These are phyloP conservation scores for Delphinus delphis DNA, from an alignment of 2,113 vertebrate species.

Conservation along the genomic window DNA sequence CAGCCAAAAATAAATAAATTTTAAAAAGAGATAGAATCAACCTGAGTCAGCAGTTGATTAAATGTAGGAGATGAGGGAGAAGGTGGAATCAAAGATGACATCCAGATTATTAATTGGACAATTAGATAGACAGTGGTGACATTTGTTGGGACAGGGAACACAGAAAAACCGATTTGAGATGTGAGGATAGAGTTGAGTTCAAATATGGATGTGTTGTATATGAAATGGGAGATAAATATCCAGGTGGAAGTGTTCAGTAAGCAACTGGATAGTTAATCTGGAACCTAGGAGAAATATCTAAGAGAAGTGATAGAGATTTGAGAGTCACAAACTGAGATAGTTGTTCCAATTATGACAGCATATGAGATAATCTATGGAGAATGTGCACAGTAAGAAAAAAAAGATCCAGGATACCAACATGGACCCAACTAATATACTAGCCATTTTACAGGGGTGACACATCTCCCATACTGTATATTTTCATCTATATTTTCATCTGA, in stretches of 20 bases:
- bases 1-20: too few species aligned
- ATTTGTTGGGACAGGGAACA: not conserved
- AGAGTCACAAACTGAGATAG: not conserved
- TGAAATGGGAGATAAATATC: conserved; percentile 14
- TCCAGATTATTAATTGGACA: not conserved
- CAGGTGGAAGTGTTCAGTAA: conserved; percentile 8
- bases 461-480: not conserved
- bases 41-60: not conserved
- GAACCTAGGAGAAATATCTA: not conserved
- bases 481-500: not conserved
- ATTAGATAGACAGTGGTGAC: not conserved
- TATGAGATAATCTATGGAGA: not conserved
- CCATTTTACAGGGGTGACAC: not conserved
- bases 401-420: not conserved
- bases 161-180: not conserved
- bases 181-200: not conserved
- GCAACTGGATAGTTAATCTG: not conserved
- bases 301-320: not conserved
- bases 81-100: not conserved
- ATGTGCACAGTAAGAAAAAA: not conserved
- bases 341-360: not conserved
- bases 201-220: not conserved
- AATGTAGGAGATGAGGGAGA: not conserved
- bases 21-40: conserved; percentile 1
- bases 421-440: not conserved